phyloP scores from a whole-genome alignment of 2,888 invertebrate genomes.

The Didymodactylos carnosus region DNA sequence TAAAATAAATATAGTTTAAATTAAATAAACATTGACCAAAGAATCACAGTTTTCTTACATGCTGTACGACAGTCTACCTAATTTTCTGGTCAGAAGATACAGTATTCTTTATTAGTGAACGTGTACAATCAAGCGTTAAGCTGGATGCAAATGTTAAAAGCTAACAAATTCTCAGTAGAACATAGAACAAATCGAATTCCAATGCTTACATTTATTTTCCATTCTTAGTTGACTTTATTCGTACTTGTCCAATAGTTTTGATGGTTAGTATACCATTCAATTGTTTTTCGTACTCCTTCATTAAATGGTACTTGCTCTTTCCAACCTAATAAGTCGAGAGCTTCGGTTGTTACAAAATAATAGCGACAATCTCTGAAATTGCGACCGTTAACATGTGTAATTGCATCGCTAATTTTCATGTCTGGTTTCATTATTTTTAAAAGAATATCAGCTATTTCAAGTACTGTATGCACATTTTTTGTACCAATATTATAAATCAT shows the following conservation, averaged over 20 bases:
- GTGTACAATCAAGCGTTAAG: too few relatives aligned
- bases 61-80: too few relatives aligned
- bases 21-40: too few relatives aligned
- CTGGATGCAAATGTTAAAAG: too few relatives aligned
- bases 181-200: too few relatives aligned
- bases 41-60: too few relatives aligned
- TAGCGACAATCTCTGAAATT: conserved; percentile 20
- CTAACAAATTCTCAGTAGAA: too few relatives aligned
- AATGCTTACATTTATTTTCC: too few relatives aligned
- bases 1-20: too few relatives aligned
- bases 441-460: conserved; percentile 25
- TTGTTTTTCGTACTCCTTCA: conserved; percentile 19
- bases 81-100: too few relatives aligned
- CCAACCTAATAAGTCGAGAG: conserved; percentile 20
- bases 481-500: conserved; percentile 21
- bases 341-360: neutral
- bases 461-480: conserved; percentile 23
- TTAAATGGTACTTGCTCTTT: conserved; percentile 18
- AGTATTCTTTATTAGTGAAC: too few relatives aligned
- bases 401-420: conserved; percentile 13
- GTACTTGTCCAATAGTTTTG: conserved; percentile 18
- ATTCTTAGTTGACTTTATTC: too few relatives aligned
- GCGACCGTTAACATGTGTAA: conserved; percentile 18
- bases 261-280: conserved; percentile 19
- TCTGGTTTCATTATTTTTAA: conserved; percentile 15